These are phyloP conservation scores for Dasyurus viverrinus DNA, from an alignment of 2,113 vertebrate genomes.

Conservation along the genomic window DNA sequence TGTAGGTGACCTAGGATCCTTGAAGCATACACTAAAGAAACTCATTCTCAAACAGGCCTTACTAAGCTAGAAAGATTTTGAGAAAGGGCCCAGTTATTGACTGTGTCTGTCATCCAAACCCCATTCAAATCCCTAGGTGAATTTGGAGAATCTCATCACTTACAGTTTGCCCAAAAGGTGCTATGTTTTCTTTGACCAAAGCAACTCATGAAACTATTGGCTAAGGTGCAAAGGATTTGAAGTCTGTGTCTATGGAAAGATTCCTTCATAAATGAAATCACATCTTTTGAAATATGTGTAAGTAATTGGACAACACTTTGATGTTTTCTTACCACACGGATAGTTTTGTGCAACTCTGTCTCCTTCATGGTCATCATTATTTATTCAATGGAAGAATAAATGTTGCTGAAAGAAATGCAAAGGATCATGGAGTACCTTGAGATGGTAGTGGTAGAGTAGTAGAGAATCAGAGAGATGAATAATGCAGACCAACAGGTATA, in stretches of 20 bases:
- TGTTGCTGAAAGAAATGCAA: neutral
- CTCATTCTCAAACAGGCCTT: too few species aligned
- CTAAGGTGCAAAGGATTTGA: neutral
- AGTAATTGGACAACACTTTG: neutral
- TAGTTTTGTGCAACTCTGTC: neutral
- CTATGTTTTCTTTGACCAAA: neutral
- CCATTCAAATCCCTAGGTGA: neutral
- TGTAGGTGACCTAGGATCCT: too few species aligned
- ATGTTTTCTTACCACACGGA: neutral
- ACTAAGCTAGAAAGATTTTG: too few species aligned
- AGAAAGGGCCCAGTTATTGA: too few species aligned
- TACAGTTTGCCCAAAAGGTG: neutral
- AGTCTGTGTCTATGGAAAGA: neutral
- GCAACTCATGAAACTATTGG: neutral
- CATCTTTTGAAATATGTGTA: neutral
- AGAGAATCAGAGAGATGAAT: too few species aligned
- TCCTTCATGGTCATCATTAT: neutral
- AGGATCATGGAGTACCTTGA: neutral
- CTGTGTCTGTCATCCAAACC: neutral
- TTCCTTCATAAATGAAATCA: neutral
- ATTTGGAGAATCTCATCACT: neutral
- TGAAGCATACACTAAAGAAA: too few species aligned
- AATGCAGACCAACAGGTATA: neutral
- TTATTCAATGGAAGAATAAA: neutral
- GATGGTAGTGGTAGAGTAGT: neutral